Conservation (phyloP, 2,113 vertebrate genomes). For the Rana temporaria region DNA sequence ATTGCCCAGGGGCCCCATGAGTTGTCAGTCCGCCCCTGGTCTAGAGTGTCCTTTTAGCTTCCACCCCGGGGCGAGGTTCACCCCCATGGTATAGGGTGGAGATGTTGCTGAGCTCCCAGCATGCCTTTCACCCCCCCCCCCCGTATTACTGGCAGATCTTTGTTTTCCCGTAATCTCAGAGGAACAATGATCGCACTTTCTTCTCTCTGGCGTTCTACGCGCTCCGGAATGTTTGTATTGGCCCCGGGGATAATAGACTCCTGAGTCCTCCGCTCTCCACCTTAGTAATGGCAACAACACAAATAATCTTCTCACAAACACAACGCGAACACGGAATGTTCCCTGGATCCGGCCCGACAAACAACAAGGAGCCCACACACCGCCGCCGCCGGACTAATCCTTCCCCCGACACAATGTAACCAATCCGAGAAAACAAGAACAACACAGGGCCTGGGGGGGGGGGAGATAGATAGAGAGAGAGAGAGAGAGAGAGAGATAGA, state of each 20-base stretch:
- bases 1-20: no score
- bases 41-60: no score
- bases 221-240: slow-evolving; percentile 5
- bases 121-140: background rate
- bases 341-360: background rate
- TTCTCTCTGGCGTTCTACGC: background rate
- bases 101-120: background rate
- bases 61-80: no score
- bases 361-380: background rate
- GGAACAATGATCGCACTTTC: background rate
- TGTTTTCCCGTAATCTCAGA: background rate
- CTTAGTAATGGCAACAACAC: slow-evolving; percentile 12
- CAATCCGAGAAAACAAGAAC: no score
- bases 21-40: no score
- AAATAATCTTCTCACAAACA: slow-evolving; percentile 4
- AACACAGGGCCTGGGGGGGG: no score
- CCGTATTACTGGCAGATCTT: background rate
- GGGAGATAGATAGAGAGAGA: no score
- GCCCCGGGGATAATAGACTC: background rate
- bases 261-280: background rate
- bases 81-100: no score
- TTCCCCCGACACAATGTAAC: background rate
- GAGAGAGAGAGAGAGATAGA: no score
- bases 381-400: background rate
- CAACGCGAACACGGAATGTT: background rate